Evolutionary conservation across 2,888 invertebrate species (phyloP).

Genomic region (Synergus gifuensis): DNA sequence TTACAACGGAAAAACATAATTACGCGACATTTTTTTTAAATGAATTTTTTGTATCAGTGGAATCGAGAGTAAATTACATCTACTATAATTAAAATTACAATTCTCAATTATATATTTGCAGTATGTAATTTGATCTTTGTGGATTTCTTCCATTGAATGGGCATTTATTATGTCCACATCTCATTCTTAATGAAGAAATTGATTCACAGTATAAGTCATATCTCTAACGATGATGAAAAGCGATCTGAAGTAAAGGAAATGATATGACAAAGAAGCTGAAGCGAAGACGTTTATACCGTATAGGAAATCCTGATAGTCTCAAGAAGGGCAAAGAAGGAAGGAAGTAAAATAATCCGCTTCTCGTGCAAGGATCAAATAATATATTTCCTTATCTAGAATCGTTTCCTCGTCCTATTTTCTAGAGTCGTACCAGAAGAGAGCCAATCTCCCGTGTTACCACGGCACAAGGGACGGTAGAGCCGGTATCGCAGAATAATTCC

Average conservation of each 20-base stretch:
- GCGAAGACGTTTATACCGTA: neutral
- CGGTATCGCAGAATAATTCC: conserved; percentile 69
- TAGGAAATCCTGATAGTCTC: conserved; percentile 27
- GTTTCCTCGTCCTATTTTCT: conserved; percentile 67
- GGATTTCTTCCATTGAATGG: too few relatives aligned
- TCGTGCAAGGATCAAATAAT: conserved; percentile 63
- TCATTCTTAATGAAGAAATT: neutral
- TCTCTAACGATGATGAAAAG: neutral
- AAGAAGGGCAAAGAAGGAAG: conserved; percentile 49
- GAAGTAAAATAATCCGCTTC: conserved; percentile 57
- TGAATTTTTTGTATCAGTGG: too few relatives aligned
- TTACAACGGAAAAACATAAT: too few relatives aligned
- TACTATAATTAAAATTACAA: too few relatives aligned
- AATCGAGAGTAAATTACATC: too few relatives aligned
- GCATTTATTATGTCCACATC: too few relatives aligned
- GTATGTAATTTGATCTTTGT: too few relatives aligned
- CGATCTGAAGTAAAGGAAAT: neutral
- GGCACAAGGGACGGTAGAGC: conserved; percentile 52
- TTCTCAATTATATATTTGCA: too few relatives aligned
- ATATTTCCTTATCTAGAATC: conserved; percentile 69
- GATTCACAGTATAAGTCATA: neutral
- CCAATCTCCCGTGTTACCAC: conserved; percentile 60
- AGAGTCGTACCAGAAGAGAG: conserved; percentile 56
- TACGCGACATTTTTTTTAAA: too few relatives aligned
- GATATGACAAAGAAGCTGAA: conserved; percentile 3